Conservation (phyloP, 2,888 invertebrate species). For the Mellilla xanthometata region DNA sequence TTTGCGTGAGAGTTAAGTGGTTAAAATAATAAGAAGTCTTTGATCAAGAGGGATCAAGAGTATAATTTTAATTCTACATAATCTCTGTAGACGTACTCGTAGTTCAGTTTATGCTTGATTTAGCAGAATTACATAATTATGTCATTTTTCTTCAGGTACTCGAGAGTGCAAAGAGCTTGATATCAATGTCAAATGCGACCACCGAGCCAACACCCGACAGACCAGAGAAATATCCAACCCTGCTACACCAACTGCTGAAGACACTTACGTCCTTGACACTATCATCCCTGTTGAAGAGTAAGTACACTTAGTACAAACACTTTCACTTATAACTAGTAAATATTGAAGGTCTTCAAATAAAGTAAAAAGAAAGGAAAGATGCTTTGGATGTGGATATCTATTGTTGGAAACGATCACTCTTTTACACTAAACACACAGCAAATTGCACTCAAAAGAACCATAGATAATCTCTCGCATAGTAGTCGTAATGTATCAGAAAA, state of each 20-base stretch:
- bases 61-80: no score
- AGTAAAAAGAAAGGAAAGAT: not conserved
- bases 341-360: no score
- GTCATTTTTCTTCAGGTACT: constrained; percentile 69
- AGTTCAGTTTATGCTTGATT: no score
- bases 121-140: no score
- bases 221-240: constrained; percentile 83
- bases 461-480: no score
- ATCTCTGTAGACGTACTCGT: no score
- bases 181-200: constrained; percentile 96
- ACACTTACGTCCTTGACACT: constrained; percentile 91
- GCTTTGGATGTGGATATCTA: not conserved
- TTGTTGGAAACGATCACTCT: not conserved
- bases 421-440: not conserved
- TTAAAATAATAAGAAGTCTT: no score
- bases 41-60: no score
- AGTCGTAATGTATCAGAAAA: not conserved
- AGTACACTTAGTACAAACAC: constrained; percentile 73
- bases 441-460: not conserved
- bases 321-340: no score
- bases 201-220: constrained; percentile 85
- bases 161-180: constrained; percentile 95
- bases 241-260: constrained; percentile 85
- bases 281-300: constrained; percentile 93
- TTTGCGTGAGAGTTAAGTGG: no score